These are phyloP conservation scores for Phaetusa simplex DNA, from an alignment of 2,113 vertebrate species.

Conservation along the genomic window DNA sequence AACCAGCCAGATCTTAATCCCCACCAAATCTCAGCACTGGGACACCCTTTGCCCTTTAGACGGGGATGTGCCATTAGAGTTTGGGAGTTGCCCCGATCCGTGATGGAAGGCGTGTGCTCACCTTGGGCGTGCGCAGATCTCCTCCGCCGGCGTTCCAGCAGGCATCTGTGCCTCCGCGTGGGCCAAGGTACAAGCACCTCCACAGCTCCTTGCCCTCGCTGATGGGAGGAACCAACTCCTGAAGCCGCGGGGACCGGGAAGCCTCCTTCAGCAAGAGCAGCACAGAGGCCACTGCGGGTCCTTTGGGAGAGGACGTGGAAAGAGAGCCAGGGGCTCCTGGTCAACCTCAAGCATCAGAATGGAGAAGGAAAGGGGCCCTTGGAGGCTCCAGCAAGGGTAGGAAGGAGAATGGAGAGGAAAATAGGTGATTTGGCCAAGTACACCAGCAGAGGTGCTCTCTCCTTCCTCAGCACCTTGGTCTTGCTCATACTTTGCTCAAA, in stretches of 20 bases:
- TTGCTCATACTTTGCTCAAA: not conserved
- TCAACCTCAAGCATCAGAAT: not conserved
- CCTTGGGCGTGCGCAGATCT: rapidly evolving
- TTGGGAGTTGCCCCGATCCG: not conserved
- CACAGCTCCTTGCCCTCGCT: not conserved
- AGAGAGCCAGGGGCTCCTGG: not conserved
- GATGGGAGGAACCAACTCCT: not conserved
- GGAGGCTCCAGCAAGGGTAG: not conserved
- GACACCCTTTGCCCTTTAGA: not conserved
- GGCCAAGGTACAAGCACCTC: rapidly evolving
- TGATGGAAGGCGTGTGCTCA: not conserved
- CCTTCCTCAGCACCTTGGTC: not conserved
- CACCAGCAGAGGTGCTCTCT: not conserved
- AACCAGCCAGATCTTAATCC: not conserved
- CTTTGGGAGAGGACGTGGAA: not conserved
- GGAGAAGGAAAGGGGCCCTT: not conserved
- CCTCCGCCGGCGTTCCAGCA: not conserved
- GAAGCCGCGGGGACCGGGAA: rapidly evolving
- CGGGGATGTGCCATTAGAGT: rapidly evolving
- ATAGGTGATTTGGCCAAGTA: not conserved
- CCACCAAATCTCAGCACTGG: no score
- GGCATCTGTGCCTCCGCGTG: rapidly evolving
- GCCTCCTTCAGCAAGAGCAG: not conserved
- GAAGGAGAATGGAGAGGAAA: not conserved
- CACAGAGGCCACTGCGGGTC: rapidly evolving